These are phyloP conservation scores for Hypomecis atomaria DNA, from an alignment of 2,888 invertebrate genomes.

Conservation along the genomic window DNA sequence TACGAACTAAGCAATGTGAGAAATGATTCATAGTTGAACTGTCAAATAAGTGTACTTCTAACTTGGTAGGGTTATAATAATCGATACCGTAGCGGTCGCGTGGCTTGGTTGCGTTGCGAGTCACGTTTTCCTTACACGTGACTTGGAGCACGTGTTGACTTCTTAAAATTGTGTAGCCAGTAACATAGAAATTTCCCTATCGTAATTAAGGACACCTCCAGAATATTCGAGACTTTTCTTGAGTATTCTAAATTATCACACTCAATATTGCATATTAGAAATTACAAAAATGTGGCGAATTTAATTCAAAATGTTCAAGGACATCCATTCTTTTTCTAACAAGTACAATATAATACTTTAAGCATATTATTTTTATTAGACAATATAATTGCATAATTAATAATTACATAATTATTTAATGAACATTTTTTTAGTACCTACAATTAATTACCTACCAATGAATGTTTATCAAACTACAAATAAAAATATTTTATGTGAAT, in stretches of 20 bases:
- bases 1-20: neutral
- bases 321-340: too few relatives aligned
- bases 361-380: too few relatives aligned
- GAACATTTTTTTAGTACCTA: too few relatives aligned
- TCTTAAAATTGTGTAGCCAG: conserved; percentile 40
- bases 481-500: too few relatives aligned
- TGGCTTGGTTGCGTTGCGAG: conserved; percentile 45
- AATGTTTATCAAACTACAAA: too few relatives aligned
- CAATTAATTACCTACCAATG: too few relatives aligned
- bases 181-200: conserved; percentile 25
- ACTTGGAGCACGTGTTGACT: conserved; percentile 57
- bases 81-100: conserved; percentile 45
- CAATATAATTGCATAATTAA: too few relatives aligned
- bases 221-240: conserved; percentile 19
- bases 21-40: neutral
- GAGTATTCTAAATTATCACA: neutral
- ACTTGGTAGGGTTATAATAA: conserved; percentile 40
- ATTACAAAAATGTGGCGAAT: neutral
- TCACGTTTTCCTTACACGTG: conserved; percentile 70
- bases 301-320: too few relatives aligned
- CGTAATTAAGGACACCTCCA: neutral
- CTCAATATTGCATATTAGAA: neutral
- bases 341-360: too few relatives aligned
- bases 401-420: too few relatives aligned
- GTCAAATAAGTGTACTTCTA: conserved; percentile 26